These are phyloP conservation scores for Pseudobourletiella spinata DNA, from an alignment of 1,140 invertebrate species.

Conservation along the genomic window DNA sequence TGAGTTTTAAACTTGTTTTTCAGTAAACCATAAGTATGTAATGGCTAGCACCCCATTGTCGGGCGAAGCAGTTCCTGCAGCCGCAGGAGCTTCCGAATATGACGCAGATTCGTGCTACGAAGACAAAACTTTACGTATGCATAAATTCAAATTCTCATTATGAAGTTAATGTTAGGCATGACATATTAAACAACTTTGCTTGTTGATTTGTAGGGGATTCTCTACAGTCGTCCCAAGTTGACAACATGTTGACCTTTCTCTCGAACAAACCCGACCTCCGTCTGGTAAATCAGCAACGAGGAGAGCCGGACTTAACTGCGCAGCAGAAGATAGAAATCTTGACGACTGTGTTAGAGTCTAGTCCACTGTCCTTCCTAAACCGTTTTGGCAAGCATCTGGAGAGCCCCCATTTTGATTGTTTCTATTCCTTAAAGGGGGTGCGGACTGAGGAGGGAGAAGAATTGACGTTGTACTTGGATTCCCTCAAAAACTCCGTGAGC, in stretches of 20 bases:
- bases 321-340: slow-evolving; percentile 62
- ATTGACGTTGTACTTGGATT: background rate
- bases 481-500: background rate
- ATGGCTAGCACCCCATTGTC: no score
- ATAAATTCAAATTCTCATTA: no score
- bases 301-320: slow-evolving; percentile 58
- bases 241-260: slow-evolving; percentile 28
- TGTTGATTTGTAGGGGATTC: no score
- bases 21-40: no score
- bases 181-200: no score
- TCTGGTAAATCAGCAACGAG: slow-evolving; percentile 69
- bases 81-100: no score
- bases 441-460: background rate
- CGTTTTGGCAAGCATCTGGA: slow-evolving; percentile 66
- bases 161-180: no score
- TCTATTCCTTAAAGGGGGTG: background rate
- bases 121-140: no score
- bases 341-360: slow-evolving; percentile 53
- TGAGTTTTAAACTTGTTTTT: no score
- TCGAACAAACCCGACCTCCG: slow-evolving; percentile 37
- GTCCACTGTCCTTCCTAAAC: slow-evolving; percentile 56
- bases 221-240: background rate
- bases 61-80: no score
- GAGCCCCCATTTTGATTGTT: slow-evolving; percentile 38
- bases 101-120: no score